A percentile compares a stretch with the other conserved stretches of the same genome.
phyloP scores from a whole-genome alignment of 1,140 invertebrate species.

The Anoplophora glabripennis region DNA sequence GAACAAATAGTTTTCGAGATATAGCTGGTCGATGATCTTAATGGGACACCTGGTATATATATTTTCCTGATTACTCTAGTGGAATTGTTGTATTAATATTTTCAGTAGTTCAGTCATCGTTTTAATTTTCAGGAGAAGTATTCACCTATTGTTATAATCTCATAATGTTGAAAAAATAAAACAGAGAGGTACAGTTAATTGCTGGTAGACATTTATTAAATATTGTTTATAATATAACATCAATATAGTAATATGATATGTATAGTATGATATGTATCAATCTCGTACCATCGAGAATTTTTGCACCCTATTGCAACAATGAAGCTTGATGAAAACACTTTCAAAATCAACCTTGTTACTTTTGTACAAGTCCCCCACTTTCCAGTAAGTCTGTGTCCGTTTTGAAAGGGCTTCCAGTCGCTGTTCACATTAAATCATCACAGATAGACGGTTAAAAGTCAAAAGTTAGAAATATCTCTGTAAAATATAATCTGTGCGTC shows the following conservation, averaged over 20 bases:
- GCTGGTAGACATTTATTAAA: slow-evolving; percentile 48
- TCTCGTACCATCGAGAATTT: slow-evolving; percentile 29
- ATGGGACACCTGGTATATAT: no score
- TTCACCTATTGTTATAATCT: no score
- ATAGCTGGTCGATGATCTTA: no score
- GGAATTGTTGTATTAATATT: no score
- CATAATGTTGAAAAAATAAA: slow-evolving; percentile 10
- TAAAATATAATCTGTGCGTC: slow-evolving; percentile 32
- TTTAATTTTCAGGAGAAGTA: no score
- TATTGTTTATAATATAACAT: slow-evolving; percentile 45
- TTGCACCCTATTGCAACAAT: slow-evolving; percentile 22
- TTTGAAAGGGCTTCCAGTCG: slow-evolving; percentile 21
- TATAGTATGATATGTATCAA: slow-evolving; percentile 47
- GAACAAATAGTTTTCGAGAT: no score
- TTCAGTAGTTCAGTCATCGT: background rate
- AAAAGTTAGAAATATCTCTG: slow-evolving; percentile 20
- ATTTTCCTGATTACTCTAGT: no score
- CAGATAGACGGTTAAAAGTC: slow-evolving; percentile 42
- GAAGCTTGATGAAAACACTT: slow-evolving; percentile 1
- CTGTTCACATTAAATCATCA: slow-evolving; percentile 35
- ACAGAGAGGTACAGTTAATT: slow-evolving; percentile 24
- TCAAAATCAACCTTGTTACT: slow-evolving; percentile 8
- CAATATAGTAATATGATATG: slow-evolving; percentile 47
- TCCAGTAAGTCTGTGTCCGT: background rate
- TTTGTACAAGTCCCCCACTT: background rate